Evolutionary conservation across 30 jellyfish, hydroid and myxozoan species (phyloP), one percentile per base, ranked within the genome.

Genomic region (Haliclystus octoradiatus): DNA sequence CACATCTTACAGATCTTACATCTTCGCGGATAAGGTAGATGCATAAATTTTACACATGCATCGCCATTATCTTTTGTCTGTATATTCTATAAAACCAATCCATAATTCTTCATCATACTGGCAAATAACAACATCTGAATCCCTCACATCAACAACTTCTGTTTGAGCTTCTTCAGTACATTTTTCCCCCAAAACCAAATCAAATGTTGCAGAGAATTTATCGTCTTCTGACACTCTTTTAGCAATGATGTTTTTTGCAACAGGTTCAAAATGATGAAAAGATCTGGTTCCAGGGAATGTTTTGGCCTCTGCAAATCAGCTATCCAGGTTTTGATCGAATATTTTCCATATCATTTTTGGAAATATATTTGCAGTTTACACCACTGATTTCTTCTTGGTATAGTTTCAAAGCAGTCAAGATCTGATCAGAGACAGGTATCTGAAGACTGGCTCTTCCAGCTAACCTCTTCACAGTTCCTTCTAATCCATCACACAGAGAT

Each of bases 201-300:
- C 85, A 30, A 51, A 75, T 26, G 30, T 69, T 33, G 49, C 9
- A 30, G 85, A 25, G 34, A 26, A 67, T 60, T 52, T 77, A 25
- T 66, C 63, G 26, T 77, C 83, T 19, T 26, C 60, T 19, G 53
- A 68, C 13, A 65, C 28, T 49, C 33, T 12, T 49, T 69, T 77
- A 47, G 85, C 26, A 2, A 69, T 77, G 34, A 61, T 78, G 79
- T 52, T 30, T 51, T 3, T 24, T 34, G 84, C 49, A n/a, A 66
- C 33, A 47, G 90, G 90, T 4, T 40, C 64, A 69, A 66, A 46
- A 19, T 76, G 90, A 49, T 76, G 90, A 35, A 14, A 51, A 31
- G 49, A 25, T 53, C 90, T 63, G 26, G 94, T 73, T 15, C 91
- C 92, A 5, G 94, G 92, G 27, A 66, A 25, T n/a, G 89, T 78